Evolutionary conservation across 1,140 invertebrate species (phyloP).

Genomic region (Drosophila auraria): DNA sequence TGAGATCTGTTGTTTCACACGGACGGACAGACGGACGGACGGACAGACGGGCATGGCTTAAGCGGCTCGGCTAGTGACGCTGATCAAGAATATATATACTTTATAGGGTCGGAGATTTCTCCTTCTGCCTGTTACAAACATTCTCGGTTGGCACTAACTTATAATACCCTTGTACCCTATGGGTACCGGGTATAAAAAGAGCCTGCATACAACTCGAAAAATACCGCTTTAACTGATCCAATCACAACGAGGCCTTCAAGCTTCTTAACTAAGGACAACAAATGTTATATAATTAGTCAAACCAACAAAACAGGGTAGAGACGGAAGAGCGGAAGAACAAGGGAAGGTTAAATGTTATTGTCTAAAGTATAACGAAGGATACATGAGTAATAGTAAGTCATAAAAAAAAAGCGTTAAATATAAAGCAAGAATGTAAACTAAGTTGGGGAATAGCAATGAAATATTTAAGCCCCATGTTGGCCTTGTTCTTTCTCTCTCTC

Average conservation of each 20-base stretch:
- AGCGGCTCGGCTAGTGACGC: no score
- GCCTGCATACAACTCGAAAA: not conserved
- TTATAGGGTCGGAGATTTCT: no score
- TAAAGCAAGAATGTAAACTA: not conserved
- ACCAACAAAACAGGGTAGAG: slow-evolving; percentile 15
- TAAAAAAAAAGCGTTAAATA: not conserved
- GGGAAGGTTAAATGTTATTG: slow-evolving; percentile 38
- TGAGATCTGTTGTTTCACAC: no score
- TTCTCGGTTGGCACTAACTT: no score
- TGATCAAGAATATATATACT: no score
- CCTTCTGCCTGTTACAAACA: no score
- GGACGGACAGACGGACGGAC: no score
- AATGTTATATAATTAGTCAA: slow-evolving; percentile 50
- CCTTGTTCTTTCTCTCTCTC: slow-evolving; percentile 10
- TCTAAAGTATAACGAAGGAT: not conserved
- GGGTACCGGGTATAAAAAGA: not conserved
- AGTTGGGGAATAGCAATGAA: not conserved
- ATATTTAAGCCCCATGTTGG: slow-evolving; percentile 4
- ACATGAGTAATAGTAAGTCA: not conserved
- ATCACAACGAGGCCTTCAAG: slow-evolving; percentile 35
- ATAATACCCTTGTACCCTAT: no score
- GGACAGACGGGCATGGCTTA: no score
- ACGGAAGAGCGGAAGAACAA: not conserved
- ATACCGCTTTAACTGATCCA: not conserved
- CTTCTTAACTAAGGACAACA: slow-evolving; percentile 48